Base-by-base conservation (phyloP, 2,797 vertebrate species). In the Distichodus sexfasciatus region DNA sequence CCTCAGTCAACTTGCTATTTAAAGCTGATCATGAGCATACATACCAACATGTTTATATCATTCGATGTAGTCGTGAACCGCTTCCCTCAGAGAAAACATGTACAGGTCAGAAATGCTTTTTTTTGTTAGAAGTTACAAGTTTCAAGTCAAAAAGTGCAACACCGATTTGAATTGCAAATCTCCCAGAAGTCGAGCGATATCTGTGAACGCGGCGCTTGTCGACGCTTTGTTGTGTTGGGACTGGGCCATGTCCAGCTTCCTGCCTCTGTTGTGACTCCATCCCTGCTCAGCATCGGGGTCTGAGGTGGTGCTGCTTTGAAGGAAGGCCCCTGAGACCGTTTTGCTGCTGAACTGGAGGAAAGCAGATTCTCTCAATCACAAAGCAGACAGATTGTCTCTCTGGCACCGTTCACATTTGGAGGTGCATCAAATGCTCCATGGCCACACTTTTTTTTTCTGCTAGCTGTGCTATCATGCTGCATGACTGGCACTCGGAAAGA, bases 311-410 rank as follows among this genome's bases (percentile, higher is more conserved):
- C 50, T 66, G 2, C 3, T 59, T 63, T 36, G 40, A 47, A 19
- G 19, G 3, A 62, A 54, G 64, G 21, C 43, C 57, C 44, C 28
- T 53, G 21, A 59, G 61, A 44, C 36, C 50, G 57, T 43, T 59
- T 10, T 11, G 50, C 8, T 63, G 29, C 26, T 24, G 28, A 29
- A 40, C 43, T 3, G 44, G 46, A 19, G 53, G 21, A 3, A 50
- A 66, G 55, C 21, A 46, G 43, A 31, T 31, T 17, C 44, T 69
- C 65, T 58, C 17, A 15, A 59, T 58, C 66, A 59, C 54, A 68
- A 68, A 68, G 54, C 12, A 28, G 19, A 57, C 48, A 43, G 33
- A 54, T 46, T 62, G 33, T 62, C 29, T 54, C 33, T 50, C 33
- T 35, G 9, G 5, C 33, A 19, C n/a, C 4, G 15, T 29, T 15